phyloP scores from a whole-genome alignment of 2,113 vertebrate species.

The Podilymbus podiceps region DNA sequence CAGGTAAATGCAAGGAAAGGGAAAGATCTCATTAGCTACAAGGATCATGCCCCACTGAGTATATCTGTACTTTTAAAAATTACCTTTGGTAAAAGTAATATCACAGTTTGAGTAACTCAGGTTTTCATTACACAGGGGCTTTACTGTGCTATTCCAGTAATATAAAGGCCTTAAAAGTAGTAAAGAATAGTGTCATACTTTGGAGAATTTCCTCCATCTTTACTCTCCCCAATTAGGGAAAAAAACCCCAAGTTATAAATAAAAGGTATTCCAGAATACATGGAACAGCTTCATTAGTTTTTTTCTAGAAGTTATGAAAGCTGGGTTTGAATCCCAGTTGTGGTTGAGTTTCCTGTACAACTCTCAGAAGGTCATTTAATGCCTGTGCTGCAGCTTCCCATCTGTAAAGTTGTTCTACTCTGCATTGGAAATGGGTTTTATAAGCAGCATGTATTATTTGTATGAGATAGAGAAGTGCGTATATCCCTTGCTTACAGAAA shows the following conservation, averaged over 20 bases:
- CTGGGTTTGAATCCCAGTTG: background rate
- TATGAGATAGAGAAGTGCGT: background rate
- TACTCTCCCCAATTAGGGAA: background rate
- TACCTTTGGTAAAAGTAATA: background rate
- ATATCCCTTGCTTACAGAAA: background rate
- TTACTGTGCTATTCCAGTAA: background rate
- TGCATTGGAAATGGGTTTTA: background rate
- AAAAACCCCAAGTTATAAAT: rapidly evolving
- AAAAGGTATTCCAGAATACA: background rate
- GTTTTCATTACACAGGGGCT: background rate
- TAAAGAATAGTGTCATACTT: background rate
- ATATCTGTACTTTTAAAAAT: background rate
- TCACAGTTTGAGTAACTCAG: background rate
- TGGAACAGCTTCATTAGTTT: background rate
- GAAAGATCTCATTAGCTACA: background rate
- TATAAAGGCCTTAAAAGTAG: background rate
- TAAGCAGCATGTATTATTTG: background rate
- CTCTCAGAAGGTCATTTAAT: background rate
- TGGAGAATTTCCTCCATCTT: background rate
- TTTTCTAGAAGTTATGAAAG: background rate
- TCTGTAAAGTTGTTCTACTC: background rate
- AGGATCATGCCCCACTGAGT: background rate
- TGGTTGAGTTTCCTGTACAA: background rate
- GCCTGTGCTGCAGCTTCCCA: background rate
- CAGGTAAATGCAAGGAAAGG: background rate